Conservation (phyloP, 2,797 vertebrate genomes). For the Anolis apletophallus region DNA sequence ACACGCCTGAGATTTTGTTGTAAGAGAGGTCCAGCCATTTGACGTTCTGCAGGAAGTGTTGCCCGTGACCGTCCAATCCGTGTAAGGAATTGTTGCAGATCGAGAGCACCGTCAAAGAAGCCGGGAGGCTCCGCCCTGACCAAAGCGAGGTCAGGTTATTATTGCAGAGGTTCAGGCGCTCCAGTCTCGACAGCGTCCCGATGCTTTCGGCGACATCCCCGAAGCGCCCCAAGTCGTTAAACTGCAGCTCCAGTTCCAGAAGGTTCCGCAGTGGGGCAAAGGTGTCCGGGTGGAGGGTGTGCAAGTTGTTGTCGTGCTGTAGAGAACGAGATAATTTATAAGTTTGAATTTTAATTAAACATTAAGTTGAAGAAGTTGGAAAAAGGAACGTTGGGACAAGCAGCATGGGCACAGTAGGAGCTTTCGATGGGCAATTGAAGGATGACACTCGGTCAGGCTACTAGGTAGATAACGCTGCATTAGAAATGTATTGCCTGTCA, state of each 20-base stretch:
- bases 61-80: background rate
- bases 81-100: constrained; percentile 55
- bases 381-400: no score
- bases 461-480: no score
- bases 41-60: constrained; percentile 6
- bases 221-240: constrained; percentile 20
- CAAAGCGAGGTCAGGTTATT: constrained; percentile 30
- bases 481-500: no score
- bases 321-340: no score
- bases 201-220: background rate
- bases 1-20: constrained; percentile 40
- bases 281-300: background rate
- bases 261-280: constrained; percentile 34
- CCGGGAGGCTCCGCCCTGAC: background rate
- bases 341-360: no score
- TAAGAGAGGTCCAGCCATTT: constrained; percentile 52
- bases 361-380: no score
- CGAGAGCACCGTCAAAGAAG: constrained; percentile 8
- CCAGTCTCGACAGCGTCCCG: background rate
- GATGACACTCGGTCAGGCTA: no score
- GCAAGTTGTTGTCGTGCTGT: constrained; percentile 8
- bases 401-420: no score
- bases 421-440: no score
- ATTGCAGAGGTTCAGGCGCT: constrained; percentile 17
- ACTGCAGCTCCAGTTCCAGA: constrained; percentile 21